Base-by-base conservation (phyloP, 2,888 invertebrate genomes). In the Meandrusa payeni region DNA sequence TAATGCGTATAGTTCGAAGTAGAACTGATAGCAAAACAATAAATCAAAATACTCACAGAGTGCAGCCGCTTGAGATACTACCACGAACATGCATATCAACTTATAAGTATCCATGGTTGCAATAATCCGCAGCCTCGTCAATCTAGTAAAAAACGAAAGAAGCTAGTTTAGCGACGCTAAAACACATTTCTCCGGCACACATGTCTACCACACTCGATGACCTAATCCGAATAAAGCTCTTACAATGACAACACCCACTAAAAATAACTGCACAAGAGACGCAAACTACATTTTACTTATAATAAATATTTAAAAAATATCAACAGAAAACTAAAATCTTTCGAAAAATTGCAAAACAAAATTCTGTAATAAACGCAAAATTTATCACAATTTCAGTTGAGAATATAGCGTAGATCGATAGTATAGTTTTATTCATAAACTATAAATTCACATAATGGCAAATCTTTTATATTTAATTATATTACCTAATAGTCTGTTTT, bases 201-300 rank as follows among this genome's bases (percentile, higher is more conserved):
- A 82, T 83, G 86, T 80, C 73, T 75, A 75, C 72, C 56, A 62
- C 79, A 77, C 75, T 74, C 64, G 85, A 86, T 87, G 86, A 87
- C 82, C 86, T 86, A 86, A 87, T 85, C 82, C 78, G 73, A 79
- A 68, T 77, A 72, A 61, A 76, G 76, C 79, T 75, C 60, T 67
- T 68, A 74, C 74, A 81, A 82, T 87, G 88, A 88, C 88, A 88
- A 88, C 88, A 88, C 86, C 90, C 74, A 90, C 88, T 79, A 87
- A 89, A 85, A 91, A 91, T 72, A 91, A 91, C 68, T 88, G 67
- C 78, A 89, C 55, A 63, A 74, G 70, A 70, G 67, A 72, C 76
- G 64, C 61, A 62, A 69, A 71, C 64, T 68, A 61, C 40, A 47
- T 54, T 51, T 54, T 56, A 63, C 53, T 56, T 68, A 63, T 68